Conservation (phyloP, 2,797 vertebrate genomes). For the Onychomys arenicola region DNA sequence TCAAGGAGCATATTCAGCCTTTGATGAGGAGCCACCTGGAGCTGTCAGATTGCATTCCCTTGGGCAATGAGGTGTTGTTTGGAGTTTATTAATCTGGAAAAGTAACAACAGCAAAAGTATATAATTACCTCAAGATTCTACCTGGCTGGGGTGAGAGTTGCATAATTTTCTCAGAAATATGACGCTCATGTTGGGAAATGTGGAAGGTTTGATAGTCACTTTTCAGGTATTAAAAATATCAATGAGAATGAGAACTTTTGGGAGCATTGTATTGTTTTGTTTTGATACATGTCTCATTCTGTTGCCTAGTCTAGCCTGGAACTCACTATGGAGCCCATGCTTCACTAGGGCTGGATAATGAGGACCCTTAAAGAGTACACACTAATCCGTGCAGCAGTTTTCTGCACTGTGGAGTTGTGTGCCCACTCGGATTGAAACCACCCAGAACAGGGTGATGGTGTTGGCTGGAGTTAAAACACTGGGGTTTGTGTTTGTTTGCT, state of each 20-base stretch:
- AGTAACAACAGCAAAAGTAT: slow-evolving; percentile 57
- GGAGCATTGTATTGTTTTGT: neutral
- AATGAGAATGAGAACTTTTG: neutral
- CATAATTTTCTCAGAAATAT: slow-evolving; percentile 73
- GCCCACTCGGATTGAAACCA: neutral
- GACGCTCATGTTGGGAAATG: slow-evolving; percentile 71
- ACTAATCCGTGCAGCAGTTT: neutral
- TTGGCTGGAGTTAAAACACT: neutral
- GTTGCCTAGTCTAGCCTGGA: neutral
- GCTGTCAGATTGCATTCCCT: slow-evolving; percentile 58
- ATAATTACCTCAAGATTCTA: slow-evolving; percentile 68
- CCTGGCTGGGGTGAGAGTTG: slow-evolving; percentile 59
- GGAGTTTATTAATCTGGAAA: slow-evolving; percentile 73
- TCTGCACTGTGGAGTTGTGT: neutral
- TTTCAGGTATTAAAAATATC: slow-evolving; percentile 66
- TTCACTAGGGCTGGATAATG: neutral
- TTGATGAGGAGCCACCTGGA: slow-evolving; percentile 72
- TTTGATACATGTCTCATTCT: neutral
- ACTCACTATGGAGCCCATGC: neutral
- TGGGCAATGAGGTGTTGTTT: slow-evolving; percentile 64
- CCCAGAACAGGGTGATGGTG: neutral
- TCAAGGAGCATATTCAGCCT: neutral
- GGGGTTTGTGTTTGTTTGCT: neutral
- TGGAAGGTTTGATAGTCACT: slow-evolving; percentile 69
- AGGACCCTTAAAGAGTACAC: neutral